These are phyloP conservation scores for Corythucha ciliata DNA, from an alignment of 2,888 invertebrate genomes.

Conservation along the genomic window DNA sequence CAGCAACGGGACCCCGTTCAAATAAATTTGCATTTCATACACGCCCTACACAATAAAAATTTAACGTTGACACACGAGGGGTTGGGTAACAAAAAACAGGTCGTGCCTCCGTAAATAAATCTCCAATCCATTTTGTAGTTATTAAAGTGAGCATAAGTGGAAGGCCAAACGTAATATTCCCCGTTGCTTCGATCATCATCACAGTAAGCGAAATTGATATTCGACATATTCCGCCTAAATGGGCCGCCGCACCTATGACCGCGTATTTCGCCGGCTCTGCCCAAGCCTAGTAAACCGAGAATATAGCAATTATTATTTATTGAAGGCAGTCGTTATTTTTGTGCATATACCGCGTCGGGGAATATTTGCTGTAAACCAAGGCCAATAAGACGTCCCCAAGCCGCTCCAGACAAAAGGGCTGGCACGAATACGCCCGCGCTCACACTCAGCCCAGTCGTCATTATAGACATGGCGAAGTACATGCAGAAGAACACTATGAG, in stretches of 20 bases:
- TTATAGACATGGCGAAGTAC: slow-evolving; percentile 50
- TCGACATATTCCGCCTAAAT: slow-evolving; percentile 50
- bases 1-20: slow-evolving; percentile 35
- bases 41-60: slow-evolving; percentile 31
- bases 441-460: slow-evolving; percentile 53
- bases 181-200: slow-evolving; percentile 56
- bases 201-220: slow-evolving; percentile 57
- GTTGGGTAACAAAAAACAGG: neutral
- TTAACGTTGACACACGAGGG: neutral
- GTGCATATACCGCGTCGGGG: slow-evolving; percentile 35
- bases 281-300: slow-evolving; percentile 38
- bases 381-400: slow-evolving; percentile 52
- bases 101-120: slow-evolving; percentile 52
- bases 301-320: neutral
- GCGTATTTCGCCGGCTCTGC: slow-evolving; percentile 50
- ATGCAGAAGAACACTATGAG: slow-evolving; percentile 46
- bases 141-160: slow-evolving; percentile 55
- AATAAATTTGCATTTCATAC: slow-evolving; percentile 37
- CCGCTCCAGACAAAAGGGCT: slow-evolving; percentile 51
- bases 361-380: slow-evolving; percentile 41
- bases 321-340: neutral
- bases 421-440: slow-evolving; percentile 56
- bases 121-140: slow-evolving; percentile 56
- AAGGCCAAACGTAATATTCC: slow-evolving; percentile 51
- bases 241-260: slow-evolving; percentile 52